A percentile compares a stretch with the other conserved stretches of the same genome.
phyloP scores from a whole-genome alignment of 2,888 invertebrate species.

The Cenopis cana region DNA sequence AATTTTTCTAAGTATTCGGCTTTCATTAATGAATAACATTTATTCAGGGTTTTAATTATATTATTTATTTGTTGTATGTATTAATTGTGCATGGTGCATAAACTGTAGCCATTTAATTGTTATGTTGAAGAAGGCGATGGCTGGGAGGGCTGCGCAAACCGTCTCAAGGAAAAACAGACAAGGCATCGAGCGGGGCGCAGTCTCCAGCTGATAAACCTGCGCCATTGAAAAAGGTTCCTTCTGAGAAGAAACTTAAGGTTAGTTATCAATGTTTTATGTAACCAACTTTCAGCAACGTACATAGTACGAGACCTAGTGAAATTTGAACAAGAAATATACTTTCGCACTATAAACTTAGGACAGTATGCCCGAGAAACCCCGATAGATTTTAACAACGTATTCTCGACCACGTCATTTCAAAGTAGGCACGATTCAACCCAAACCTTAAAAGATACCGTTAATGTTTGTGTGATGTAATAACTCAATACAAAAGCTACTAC shows the following conservation, averaged over 20 bases:
- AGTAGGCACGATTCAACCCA: not conserved
- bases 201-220: conserved; percentile 82
- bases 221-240: conserved; percentile 90
- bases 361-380: too few relatives aligned
- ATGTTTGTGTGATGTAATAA: too few relatives aligned
- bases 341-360: too few relatives aligned
- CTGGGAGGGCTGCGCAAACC: conserved; percentile 91
- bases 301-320: too few relatives aligned
- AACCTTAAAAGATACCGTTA: too few relatives aligned
- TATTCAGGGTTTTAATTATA: not conserved
- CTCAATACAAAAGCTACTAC: too few relatives aligned
- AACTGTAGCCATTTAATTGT: conserved; percentile 40
- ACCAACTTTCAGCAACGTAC: not conserved
- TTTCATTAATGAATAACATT: too few relatives aligned
- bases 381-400: too few relatives aligned
- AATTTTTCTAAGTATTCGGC: too few relatives aligned
- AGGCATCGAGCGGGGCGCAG: conserved; percentile 83
- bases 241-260: conserved; percentile 94
- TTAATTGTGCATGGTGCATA: not conserved
- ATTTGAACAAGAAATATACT: too few relatives aligned
- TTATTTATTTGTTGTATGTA: not conserved
- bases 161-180: conserved; percentile 95
- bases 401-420: not conserved
- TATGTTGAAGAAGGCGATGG: conserved; percentile 92
- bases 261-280: conserved; percentile 50